Conservation (phyloP, 1,140 invertebrate genomes). For the Fopius arisanus region DNA sequence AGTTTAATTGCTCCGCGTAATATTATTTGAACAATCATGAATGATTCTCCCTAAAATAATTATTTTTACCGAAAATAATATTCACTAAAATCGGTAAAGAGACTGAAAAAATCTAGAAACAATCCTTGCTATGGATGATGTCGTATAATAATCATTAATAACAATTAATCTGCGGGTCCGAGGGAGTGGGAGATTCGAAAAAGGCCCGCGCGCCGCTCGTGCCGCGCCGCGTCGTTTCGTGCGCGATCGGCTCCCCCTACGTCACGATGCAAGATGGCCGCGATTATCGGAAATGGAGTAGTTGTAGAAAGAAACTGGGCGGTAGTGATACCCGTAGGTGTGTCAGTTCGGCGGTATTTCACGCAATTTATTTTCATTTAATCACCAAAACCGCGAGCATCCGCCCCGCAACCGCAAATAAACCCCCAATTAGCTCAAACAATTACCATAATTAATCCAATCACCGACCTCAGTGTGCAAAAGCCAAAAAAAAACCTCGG, state of each 20-base stretch:
- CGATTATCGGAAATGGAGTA: conserved; percentile 38
- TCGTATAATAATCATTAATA: too few relatives aligned
- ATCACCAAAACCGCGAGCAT: not conserved
- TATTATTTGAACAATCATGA: too few relatives aligned
- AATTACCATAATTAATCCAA: too few relatives aligned
- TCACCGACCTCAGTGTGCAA: too few relatives aligned
- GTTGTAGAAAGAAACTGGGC: conserved; percentile 38
- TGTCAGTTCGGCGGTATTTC: conserved; percentile 35
- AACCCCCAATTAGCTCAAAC: not conserved
- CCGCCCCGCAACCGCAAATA: not conserved
- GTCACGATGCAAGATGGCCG: conserved; percentile 45
- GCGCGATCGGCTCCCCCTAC: conserved; percentile 20
- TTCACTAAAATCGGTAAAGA: too few relatives aligned
- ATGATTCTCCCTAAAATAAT: too few relatives aligned
- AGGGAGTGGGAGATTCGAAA: not conserved
- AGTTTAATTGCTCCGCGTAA: too few relatives aligned
- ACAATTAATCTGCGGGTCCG: too few relatives aligned
- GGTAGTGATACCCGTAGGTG: conserved; percentile 42
- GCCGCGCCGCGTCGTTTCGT: not conserved
- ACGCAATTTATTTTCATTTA: conserved; percentile 2
- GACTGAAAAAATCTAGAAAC: too few relatives aligned
- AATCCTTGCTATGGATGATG: too few relatives aligned
- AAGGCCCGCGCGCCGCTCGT: not conserved
- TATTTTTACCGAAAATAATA: too few relatives aligned
- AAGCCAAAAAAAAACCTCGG: too few relatives aligned